Evolutionary conservation across 1,140 invertebrate species (phyloP), one percentile per base, ranked within the genome.

Genomic region (Sycobia sp.): DNA sequence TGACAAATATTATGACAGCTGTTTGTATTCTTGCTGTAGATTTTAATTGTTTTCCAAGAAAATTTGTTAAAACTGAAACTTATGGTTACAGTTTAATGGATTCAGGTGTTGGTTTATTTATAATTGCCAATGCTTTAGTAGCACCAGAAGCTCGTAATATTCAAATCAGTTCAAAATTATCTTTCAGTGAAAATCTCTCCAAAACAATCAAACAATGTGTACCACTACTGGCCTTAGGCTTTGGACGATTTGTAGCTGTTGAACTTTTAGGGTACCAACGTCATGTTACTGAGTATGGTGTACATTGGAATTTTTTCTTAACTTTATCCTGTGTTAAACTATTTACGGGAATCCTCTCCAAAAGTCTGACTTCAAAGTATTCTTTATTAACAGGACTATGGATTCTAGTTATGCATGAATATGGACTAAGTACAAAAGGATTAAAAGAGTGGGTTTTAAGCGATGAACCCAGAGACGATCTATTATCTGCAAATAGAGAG

Each of bases 251-350:
- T 62, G 27, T 88, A 2, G 76, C 86, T n/a, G 80, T 90, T 11
- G 86, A 87, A 72, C 71, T 83, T 60, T 76, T 89, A 3, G 85
- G 91, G 58, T 98, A 98, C 79, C 90, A 94, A 56, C 88, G 91
- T 72, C 91, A 95, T 78, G 85, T 93, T 0, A 86, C 88, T 7
- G 97, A 98, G 75, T 99, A 98, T 84, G 97, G 96, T 3, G 84
- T 91, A 5, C 95, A 98, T 81, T 97, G 96, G 93, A 99, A 99
- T 78, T 98, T 98, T 76, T 98, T 98, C 74, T 89, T 97, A 60
- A 97, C 94, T 1, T 76, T 98, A 36, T 93, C 91, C 23, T 80
- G 90, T 43, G 89, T 93, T 5, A 95, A 94, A 84, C 73, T 95
- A 1, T 71, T 92, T 20, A 86, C 86, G 22, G 86, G 85, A 25